phyloP scores from a whole-genome alignment of 1,140 invertebrate genomes.

The Drosophila pachea region DNA sequence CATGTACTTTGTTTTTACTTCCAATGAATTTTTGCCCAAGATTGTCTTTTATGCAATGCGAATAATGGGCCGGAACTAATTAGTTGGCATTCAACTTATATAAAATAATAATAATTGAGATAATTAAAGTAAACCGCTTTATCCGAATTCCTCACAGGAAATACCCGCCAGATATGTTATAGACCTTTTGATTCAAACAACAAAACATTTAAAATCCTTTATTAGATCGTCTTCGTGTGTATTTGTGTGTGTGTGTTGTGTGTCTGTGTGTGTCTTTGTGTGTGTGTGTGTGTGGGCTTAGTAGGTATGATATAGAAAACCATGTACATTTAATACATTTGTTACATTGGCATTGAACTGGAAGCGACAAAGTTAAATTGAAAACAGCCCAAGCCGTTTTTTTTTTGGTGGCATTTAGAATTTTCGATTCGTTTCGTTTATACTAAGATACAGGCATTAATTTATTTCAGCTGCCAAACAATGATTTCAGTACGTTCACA shows the following conservation, averaged over 20 bases:
- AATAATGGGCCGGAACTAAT: background rate
- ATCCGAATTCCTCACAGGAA: no score
- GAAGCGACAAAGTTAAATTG: slow-evolving; percentile 41
- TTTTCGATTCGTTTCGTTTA: slow-evolving; percentile 4
- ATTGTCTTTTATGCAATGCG: slow-evolving; percentile 20
- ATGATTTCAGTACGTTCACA: slow-evolving; percentile 22
- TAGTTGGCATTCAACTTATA: no score
- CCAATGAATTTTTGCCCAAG: slow-evolving; percentile 23
- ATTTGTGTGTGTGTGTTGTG: slow-evolving; percentile 8
- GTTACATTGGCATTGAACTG: slow-evolving; percentile 41
- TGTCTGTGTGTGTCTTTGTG: background rate
- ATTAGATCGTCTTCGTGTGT: slow-evolving; percentile 19
- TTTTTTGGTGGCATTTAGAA: slow-evolving; percentile 27
- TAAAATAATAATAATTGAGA: no score
- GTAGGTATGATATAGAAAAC: slow-evolving; percentile 22
- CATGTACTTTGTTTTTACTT: slow-evolving; percentile 5
- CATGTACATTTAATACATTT: slow-evolving; percentile 39
- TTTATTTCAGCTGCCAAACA: slow-evolving; percentile 36
- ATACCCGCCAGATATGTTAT: no score
- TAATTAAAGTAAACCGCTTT: no score
- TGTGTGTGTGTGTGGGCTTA: background rate
- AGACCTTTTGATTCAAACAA: slow-evolving; percentile 12
- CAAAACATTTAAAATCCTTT: slow-evolving; percentile 45
- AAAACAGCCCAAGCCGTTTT: slow-evolving; percentile 19
- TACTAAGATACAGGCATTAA: slow-evolving; percentile 19